phyloP scores from a whole-genome alignment of 1,140 invertebrate genomes.

The Scaptodrosophila lebanonensis region DNA sequence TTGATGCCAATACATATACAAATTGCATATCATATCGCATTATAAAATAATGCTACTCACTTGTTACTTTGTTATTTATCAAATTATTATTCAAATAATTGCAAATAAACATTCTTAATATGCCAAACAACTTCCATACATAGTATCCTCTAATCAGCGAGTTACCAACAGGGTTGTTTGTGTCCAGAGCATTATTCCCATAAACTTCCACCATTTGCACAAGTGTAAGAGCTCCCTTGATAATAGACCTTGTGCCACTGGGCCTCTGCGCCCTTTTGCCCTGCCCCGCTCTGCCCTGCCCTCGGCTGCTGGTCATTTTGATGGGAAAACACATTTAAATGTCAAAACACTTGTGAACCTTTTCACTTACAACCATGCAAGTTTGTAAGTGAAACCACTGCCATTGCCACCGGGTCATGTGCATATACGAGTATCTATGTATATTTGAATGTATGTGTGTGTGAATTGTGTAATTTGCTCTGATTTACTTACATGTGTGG shows the following conservation, averaged over 20 bases:
- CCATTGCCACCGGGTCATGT: conserved; percentile 35
- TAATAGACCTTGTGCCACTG: conserved; percentile 39
- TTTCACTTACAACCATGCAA: conserved; percentile 10
- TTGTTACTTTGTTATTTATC: too few species aligned
- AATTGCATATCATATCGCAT: too few species aligned
- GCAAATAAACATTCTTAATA: too few species aligned
- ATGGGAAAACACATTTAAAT: conserved; percentile 54
- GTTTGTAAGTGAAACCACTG: conserved; percentile 13
- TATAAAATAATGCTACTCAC: too few species aligned
- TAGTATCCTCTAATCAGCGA: too few species aligned
- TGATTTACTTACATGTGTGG: conserved; percentile 53
- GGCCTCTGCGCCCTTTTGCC: conserved; percentile 19
- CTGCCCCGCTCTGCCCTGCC: neutral
- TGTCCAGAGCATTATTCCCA: neutral
- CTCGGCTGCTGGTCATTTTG: conserved; percentile 52
- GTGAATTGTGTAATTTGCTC: conserved; percentile 48
- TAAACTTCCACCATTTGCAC: conserved; percentile 28
- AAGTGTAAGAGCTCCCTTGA: conserved; percentile 71
- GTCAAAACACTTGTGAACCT: conserved; percentile 66
- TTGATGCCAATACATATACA: too few species aligned
- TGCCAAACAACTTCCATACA: conserved; percentile 32
- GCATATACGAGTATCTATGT: too few species aligned
- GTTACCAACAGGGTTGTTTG: conserved; percentile 54
- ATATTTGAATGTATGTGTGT: conserved; percentile 25
- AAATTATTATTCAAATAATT: too few species aligned